These are phyloP conservation scores for Tadarida brasiliensis DNA, from an alignment of 2,797 vertebrate species.

Conservation along the genomic window DNA sequence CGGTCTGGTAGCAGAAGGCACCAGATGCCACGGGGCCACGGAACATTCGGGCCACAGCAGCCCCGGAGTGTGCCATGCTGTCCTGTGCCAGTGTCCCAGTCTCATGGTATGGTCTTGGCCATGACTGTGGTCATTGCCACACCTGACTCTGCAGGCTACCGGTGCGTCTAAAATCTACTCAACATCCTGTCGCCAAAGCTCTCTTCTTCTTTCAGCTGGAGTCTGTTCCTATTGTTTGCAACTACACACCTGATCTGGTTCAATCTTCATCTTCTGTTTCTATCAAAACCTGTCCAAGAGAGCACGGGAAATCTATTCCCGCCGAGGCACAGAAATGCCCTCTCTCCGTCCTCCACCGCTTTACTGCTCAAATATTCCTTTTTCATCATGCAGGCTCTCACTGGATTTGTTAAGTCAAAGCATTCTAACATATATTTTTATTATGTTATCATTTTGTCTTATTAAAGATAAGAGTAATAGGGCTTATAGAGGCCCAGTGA, in stretches of 20 bases:
- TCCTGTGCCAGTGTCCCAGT: no score
- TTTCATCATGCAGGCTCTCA: neutral
- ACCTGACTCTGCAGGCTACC: neutral
- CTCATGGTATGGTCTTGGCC: neutral
- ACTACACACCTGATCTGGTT: neutral
- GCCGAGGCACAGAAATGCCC: neutral
- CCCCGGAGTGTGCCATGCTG: neutral
- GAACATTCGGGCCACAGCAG: neutral
- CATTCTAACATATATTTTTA: neutral
- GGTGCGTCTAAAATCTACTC: neutral
- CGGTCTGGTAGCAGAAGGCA: neutral
- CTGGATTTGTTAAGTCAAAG: neutral
- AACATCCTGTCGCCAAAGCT: neutral
- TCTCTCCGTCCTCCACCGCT: neutral
- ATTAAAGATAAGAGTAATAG: conserved; percentile 24
- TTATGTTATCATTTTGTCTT: no score
- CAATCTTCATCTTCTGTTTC: neutral
- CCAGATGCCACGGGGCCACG: neutral
- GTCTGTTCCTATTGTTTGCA: neutral
- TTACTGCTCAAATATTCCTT: neutral
- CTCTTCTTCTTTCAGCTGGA: neutral
- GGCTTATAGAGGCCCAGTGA: neutral
- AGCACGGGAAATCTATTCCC: conserved; percentile 9
- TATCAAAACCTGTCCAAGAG: neutral
- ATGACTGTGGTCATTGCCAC: neutral